phyloP scores from a whole-genome alignment of 2,113 vertebrate genomes.

The Ranitomeya variabilis region DNA sequence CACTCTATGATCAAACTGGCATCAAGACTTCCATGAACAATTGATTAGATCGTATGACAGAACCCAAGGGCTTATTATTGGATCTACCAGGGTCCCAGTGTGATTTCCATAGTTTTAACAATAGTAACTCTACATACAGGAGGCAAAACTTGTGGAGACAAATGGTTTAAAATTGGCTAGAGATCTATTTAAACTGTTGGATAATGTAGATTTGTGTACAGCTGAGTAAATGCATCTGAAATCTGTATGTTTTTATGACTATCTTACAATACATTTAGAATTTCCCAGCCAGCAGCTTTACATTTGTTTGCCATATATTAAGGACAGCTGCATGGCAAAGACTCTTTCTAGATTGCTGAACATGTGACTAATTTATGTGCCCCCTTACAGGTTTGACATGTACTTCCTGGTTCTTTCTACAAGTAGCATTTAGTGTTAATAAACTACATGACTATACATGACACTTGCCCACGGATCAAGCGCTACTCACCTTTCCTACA shows the following conservation, averaged over 20 bases:
- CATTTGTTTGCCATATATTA: neutral
- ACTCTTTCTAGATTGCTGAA: neutral
- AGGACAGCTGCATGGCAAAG: neutral
- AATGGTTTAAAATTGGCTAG: neutral
- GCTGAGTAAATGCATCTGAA: neutral
- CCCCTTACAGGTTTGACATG: neutral
- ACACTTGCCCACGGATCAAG: neutral
- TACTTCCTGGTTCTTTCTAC: neutral
- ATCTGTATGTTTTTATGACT: neutral
- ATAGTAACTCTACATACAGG: too few species aligned
- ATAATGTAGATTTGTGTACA: neutral
- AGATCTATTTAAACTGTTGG: neutral
- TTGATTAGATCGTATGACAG: too few species aligned
- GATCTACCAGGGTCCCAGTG: neutral
- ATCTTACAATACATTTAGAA: neutral
- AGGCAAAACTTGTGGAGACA: too few species aligned
- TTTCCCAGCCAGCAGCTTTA: neutral
- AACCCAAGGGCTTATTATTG: neutral
- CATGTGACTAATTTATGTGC: neutral
- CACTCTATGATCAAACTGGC: neutral
- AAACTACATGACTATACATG: constrained; percentile 4
- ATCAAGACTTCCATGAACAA: too few species aligned
- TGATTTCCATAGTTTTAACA: too few species aligned
- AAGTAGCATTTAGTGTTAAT: neutral
- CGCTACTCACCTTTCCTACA: constrained; percentile 10